Evolutionary conservation across 2,797 vertebrate species (phyloP).

Genomic region (Sebastes steindachneri): DNA sequence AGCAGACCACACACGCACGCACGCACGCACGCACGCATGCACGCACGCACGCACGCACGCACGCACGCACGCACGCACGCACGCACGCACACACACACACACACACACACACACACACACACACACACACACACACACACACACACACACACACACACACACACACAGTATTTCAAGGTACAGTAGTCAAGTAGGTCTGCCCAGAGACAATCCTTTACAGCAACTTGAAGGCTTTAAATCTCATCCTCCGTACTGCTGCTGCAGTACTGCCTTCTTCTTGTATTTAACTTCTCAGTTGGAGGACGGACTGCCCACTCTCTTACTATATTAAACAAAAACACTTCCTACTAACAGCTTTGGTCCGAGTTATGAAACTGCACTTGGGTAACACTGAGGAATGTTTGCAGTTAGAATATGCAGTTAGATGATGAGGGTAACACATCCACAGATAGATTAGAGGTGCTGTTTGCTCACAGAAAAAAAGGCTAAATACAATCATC

Average conservation of each 20-base stretch:
- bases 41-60: too few relatives aligned
- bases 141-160: not conserved
- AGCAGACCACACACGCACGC: not conserved
- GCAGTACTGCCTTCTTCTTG: conserved; percentile 45
- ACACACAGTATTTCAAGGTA: conserved; percentile 36
- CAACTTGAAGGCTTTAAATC: conserved; percentile 51
- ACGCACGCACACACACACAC: not conserved
- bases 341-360: conserved; percentile 68
- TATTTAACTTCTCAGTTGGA: conserved; percentile 54
- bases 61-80: accelerated
- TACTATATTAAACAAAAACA: conserved; percentile 73
- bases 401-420: conserved; percentile 17
- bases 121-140: not conserved
- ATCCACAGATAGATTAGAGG: not conserved
- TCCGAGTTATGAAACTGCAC: conserved; percentile 65
- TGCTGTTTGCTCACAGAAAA: not conserved
- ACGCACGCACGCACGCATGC: too few relatives aligned
- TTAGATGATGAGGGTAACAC: conserved; percentile 7
- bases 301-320: conserved; percentile 65
- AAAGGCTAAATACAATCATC: not conserved
- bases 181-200: conserved; percentile 48
- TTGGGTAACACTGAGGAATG: conserved; percentile 28
- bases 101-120: not conserved
- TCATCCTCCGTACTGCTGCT: conserved; percentile 26
- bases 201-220: conserved; percentile 24